These are phyloP conservation scores for Discoglossus pictus DNA, from an alignment of 2,797 vertebrate genomes.

Conservation along the genomic window DNA sequence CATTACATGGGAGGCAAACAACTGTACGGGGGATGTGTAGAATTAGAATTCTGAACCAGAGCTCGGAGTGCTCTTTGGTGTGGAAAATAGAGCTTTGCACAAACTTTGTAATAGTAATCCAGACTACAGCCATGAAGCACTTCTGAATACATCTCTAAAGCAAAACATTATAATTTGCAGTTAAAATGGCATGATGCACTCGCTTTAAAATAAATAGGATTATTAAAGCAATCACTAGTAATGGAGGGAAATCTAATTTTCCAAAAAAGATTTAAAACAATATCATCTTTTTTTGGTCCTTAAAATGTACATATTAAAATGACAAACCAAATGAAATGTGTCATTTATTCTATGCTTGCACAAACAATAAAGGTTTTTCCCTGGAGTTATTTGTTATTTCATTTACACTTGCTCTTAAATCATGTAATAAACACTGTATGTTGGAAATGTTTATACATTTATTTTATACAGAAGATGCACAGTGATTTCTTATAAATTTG, in stretches of 20 bases:
- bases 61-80: constrained; percentile 42
- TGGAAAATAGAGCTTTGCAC: constrained; percentile 42
- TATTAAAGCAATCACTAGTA: constrained; percentile 21
- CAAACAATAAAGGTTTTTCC: too few species aligned
- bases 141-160: neutral
- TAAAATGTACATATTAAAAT: neutral
- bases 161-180: constrained; percentile 31
- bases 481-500: too few species aligned
- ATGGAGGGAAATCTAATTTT: neutral
- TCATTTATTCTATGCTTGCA: neutral
- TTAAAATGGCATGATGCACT: constrained; percentile 22
- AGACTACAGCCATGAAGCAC: neutral
- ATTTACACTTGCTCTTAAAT: too few species aligned
- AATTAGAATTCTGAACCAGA: constrained; percentile 41
- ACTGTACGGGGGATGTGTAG: constrained; percentile 40
- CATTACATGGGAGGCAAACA: constrained; percentile 46
- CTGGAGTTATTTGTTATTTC: too few species aligned
- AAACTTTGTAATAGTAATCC: constrained; percentile 39
- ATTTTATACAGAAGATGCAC: too few species aligned
- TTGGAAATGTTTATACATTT: too few species aligned
- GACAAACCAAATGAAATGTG: neutral
- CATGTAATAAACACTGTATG: too few species aligned
- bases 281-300: neutral
- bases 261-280: neutral
- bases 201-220: neutral